Evolutionary conservation across 2,797 vertebrate genomes (phyloP).

Genomic region (Gorsachius magnificus): DNA sequence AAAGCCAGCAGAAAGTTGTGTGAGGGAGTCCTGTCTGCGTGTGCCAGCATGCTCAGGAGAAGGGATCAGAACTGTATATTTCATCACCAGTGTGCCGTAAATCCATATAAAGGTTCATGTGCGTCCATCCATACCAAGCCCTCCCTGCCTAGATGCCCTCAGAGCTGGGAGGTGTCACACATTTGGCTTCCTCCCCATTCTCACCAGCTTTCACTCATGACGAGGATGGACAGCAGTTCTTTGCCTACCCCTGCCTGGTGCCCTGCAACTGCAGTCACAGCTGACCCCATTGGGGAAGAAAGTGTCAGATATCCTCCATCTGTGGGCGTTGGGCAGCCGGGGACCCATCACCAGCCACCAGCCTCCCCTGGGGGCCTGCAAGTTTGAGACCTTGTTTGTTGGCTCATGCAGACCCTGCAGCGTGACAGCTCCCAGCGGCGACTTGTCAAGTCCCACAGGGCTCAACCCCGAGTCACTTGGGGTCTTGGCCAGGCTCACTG

Average conservation of each 20-base stretch:
- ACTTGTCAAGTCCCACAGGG: accelerated
- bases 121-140: background rate
- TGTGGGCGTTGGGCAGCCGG: background rate
- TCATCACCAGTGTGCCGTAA: background rate
- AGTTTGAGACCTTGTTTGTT: background rate
- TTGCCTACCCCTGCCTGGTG: background rate
- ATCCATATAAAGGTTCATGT: background rate
- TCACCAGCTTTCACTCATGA: background rate
- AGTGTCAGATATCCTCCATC: background rate
- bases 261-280: background rate
- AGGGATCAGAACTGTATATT: background rate
- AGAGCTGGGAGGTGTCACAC: background rate
- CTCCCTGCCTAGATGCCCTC: background rate
- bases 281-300: accelerated
- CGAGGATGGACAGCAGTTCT: background rate
- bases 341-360: background rate
- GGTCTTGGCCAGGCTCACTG: background rate
- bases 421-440: accelerated
- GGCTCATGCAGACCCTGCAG: background rate
- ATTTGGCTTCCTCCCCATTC: accelerated
- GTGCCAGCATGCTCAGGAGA: background rate
- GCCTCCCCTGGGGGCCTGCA: accelerated
- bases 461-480: accelerated
- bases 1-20: background rate
- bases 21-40: background rate